phyloP scores from a whole-genome alignment of 2,888 invertebrate species.

The Dilophus febrilis region DNA sequence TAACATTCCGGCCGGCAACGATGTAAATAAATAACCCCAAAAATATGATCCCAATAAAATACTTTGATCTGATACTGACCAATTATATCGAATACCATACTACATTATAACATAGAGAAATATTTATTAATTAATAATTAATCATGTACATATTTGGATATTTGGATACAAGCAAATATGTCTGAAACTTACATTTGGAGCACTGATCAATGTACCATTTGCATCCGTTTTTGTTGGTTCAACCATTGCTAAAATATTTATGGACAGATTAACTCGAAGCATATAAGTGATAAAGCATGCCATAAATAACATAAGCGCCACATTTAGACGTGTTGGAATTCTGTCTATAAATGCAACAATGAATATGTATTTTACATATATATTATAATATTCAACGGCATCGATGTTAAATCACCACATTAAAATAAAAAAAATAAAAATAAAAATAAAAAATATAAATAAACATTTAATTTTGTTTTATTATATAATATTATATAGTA shows the following conservation, averaged over 20 bases:
- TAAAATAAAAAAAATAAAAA: no score
- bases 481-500: no score
- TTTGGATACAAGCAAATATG: no score
- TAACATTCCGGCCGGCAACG: slow-evolving; percentile 45
- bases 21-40: slow-evolving; percentile 50
- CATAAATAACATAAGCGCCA: slow-evolving; percentile 54
- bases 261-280: slow-evolving; percentile 58
- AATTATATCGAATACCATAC: slow-evolving; percentile 35
- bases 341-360: slow-evolving; percentile 24
- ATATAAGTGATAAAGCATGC: slow-evolving; percentile 56
- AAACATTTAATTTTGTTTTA: no score
- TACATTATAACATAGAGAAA: slow-evolving; percentile 14
- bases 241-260: slow-evolving; percentile 56
- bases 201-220: slow-evolving; percentile 8
- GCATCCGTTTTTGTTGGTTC: slow-evolving; percentile 30
- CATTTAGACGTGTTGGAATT: slow-evolving; percentile 34
- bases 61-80: slow-evolving; percentile 44
- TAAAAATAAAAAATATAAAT: no score
- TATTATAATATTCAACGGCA: no score
- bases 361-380: no score
- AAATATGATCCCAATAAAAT: slow-evolving; percentile 48
- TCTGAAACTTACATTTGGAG: slow-evolving; percentile 20
- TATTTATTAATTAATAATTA: no score
- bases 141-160: no score
- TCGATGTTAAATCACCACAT: no score